These are phyloP conservation scores for Phymorhynchus buccinoides DNA, from an alignment of 1,140 invertebrate genomes.

Conservation along the genomic window DNA sequence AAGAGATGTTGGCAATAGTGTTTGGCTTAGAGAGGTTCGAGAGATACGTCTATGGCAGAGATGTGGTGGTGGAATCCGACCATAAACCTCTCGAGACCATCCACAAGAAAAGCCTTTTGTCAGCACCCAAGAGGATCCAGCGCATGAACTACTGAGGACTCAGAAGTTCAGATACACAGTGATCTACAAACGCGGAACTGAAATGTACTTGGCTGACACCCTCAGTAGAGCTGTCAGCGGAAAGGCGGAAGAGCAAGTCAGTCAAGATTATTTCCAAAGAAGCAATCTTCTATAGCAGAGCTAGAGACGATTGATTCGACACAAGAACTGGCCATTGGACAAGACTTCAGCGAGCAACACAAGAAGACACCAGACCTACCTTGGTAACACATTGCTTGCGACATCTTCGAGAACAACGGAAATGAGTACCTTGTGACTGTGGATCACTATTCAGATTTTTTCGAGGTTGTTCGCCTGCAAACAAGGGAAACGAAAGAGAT, in stretches of 20 bases:
- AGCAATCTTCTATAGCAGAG: background rate
- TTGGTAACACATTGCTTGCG: background rate
- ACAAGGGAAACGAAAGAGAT: too few species aligned
- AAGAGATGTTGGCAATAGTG: conserved; percentile 70
- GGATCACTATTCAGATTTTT: background rate
- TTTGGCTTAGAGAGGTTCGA: conserved; percentile 70
- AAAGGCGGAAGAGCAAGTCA: conserved; percentile 1
- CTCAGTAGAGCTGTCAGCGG: conserved; percentile 47
- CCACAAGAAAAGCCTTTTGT: conserved; percentile 43
- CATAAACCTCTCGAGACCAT: conserved; percentile 52
- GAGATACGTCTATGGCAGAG: conserved; percentile 69
- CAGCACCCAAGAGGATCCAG: conserved; percentile 49
- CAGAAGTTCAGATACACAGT: conserved; percentile 72
- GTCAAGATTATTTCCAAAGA: background rate
- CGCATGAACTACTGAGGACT: conserved; percentile 63
- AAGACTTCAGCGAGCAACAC: background rate
- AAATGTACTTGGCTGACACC: conserved; percentile 70
- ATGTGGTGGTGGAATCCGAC: conserved; percentile 45
- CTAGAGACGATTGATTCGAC: background rate
- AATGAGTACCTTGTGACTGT: background rate
- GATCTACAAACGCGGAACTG: conserved; percentile 66
- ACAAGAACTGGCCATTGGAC: background rate
- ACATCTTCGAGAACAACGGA: background rate
- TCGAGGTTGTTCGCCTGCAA: background rate
- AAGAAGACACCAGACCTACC: background rate